Evolutionary conservation across 2,113 vertebrate species (phyloP).

Genomic region (Heteronetta atricapilla): DNA sequence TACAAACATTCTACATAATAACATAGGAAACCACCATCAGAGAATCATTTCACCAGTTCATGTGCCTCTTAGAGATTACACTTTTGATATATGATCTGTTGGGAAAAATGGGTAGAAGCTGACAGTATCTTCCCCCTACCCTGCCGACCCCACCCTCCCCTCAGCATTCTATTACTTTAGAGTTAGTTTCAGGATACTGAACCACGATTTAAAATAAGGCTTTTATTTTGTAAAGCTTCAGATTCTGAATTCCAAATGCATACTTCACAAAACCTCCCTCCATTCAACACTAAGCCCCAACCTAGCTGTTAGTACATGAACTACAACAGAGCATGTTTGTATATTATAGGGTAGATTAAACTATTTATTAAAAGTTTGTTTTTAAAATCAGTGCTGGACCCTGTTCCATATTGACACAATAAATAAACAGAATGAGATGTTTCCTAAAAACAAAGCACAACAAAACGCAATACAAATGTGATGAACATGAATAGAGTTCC

Average conservation of each 20-base stretch:
- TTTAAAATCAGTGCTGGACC: not conserved
- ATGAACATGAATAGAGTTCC: not conserved
- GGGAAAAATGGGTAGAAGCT: slow-evolving; percentile 5
- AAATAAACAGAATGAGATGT: not conserved
- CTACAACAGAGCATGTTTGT: not conserved
- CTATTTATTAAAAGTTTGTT: not conserved
- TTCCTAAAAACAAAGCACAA: not conserved
- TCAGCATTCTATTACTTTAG: not conserved
- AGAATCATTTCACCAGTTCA: slow-evolving; percentile 12
- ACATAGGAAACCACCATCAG: not conserved
- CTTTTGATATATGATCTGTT: slow-evolving; percentile 1
- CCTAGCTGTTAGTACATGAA: not conserved
- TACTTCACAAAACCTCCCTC: not conserved
- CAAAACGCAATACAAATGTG: not conserved
- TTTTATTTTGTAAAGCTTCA: not conserved
- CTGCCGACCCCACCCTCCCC: not conserved
- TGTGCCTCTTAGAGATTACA: slow-evolving; percentile 23
- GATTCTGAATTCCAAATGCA: not conserved
- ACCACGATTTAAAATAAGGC: not conserved
- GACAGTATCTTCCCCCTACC: not conserved
- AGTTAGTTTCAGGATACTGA: not conserved
- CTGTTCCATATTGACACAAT: not conserved
- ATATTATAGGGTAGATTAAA: slow-evolving; percentile 31
- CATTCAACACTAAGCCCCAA: not conserved
- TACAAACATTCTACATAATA: slow-evolving; percentile 39